These are phyloP conservation scores for Drosophila bocki DNA, from an alignment of 1,140 invertebrate species.

Conservation along the genomic window DNA sequence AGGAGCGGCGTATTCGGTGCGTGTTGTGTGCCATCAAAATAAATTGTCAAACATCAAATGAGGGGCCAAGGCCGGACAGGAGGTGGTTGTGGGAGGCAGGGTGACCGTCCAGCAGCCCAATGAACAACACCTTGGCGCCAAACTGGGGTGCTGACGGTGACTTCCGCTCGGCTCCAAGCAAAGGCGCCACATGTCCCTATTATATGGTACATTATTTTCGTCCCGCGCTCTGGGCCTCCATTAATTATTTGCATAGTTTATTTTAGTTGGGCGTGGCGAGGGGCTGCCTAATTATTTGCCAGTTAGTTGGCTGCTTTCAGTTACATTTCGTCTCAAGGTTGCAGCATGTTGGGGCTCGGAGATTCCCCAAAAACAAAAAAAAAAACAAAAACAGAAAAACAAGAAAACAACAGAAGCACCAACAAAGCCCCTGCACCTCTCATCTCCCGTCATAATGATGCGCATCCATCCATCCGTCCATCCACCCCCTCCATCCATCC, in stretches of 20 bases:
- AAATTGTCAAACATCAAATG: slow-evolving; percentile 77
- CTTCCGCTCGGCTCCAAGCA: slow-evolving; percentile 58
- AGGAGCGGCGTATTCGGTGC: slow-evolving; percentile 50
- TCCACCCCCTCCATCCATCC: slow-evolving; percentile 50
- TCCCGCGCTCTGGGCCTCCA: slow-evolving; percentile 26
- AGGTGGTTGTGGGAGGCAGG: not conserved
- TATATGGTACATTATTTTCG: slow-evolving; percentile 35
- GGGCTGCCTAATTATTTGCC: slow-evolving; percentile 62
- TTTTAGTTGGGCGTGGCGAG: slow-evolving; percentile 44
- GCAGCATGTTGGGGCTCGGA: slow-evolving; percentile 30
- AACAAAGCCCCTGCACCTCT: slow-evolving; percentile 28
- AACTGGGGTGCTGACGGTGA: slow-evolving; percentile 29
- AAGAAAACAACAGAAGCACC: slow-evolving; percentile 23
- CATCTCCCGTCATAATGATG: slow-evolving; percentile 49
- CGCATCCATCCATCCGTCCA: slow-evolving; percentile 51
- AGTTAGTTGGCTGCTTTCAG: slow-evolving; percentile 41
- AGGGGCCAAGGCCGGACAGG: slow-evolving; percentile 37
- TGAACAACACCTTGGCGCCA: slow-evolving; percentile 48
- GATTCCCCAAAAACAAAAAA: not conserved
- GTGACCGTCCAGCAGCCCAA: slow-evolving; percentile 46
- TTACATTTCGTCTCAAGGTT: slow-evolving; percentile 58
- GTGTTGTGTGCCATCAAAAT: slow-evolving; percentile 74
- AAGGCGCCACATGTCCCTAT: slow-evolving; percentile 69
- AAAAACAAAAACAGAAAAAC: slow-evolving; percentile 11
- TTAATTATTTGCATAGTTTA: slow-evolving; percentile 75